phyloP scores from a whole-genome alignment of 2,113 vertebrate genomes.

The Meriones unguiculatus region DNA sequence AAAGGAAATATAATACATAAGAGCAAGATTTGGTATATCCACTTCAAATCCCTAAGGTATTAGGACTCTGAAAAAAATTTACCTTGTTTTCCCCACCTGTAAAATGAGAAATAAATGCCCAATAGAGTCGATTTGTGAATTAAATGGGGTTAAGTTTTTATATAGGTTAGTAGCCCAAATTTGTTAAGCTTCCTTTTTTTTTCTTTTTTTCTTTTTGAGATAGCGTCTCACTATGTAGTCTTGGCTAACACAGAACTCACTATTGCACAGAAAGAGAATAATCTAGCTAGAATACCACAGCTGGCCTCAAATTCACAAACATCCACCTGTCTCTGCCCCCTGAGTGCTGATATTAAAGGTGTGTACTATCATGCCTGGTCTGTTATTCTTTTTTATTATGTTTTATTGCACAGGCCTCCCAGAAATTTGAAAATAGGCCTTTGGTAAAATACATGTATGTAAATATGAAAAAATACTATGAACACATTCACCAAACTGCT shows the following conservation, averaged over 20 bases:
- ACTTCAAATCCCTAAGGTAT: slow-evolving; percentile 15
- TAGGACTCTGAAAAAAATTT: not conserved
- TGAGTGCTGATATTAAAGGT: not conserved
- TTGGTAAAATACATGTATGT: slow-evolving; percentile 25
- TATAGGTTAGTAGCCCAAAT: slow-evolving; percentile 14
- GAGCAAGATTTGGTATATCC: not conserved
- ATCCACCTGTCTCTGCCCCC: not conserved
- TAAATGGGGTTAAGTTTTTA: not conserved
- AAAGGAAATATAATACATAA: not conserved
- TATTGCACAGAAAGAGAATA: too few relatives aligned
- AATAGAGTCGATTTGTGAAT: not conserved
- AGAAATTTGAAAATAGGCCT: slow-evolving; percentile 23
- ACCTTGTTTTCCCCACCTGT: slow-evolving; percentile 25
- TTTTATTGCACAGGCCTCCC: slow-evolving; percentile 4
- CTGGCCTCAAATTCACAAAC: not conserved
- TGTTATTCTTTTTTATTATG: slow-evolving; percentile 29
- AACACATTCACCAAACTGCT: slow-evolving; percentile 37
- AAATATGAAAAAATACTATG: slow-evolving; percentile 26
- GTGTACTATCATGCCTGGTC: not conserved
- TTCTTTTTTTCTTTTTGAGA: not conserved
- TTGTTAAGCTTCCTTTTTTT: not conserved
- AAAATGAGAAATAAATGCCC: not conserved
- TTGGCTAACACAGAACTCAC: not conserved
- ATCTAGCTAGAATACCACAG: too few relatives aligned
- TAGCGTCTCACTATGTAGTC: not conserved